Percentiles rank a stretch among this genome's conserved stretches.
These are phyloP conservation scores for Cinara cedri DNA, from an alignment of 2,888 invertebrate genomes.

Conservation along the genomic window DNA sequence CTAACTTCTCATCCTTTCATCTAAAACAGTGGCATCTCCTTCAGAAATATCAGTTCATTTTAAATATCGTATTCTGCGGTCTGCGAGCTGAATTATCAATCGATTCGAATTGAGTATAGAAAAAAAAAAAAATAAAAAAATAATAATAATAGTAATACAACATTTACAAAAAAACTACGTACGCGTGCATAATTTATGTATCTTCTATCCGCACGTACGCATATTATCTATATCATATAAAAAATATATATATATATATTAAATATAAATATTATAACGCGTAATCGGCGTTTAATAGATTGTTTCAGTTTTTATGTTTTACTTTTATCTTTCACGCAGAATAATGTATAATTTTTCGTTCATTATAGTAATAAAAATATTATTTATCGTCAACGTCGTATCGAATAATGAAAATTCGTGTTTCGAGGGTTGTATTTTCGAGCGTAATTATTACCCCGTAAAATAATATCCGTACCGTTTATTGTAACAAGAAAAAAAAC, in stretches of 20 bases:
- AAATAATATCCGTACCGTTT: too few species aligned
- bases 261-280: too few species aligned
- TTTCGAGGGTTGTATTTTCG: background rate
- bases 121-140: background rate
- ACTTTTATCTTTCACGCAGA: slow-evolving; percentile 8
- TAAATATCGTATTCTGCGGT: background rate
- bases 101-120: background rate
- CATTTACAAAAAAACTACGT: background rate
- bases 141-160: too few species aligned
- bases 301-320: background rate
- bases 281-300: background rate
- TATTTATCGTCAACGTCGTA: background rate
- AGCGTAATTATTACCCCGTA: too few species aligned
- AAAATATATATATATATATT: too few species aligned
- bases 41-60: too few species aligned
- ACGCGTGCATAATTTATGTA: slow-evolving; percentile 27
- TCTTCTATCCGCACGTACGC: too few species aligned
- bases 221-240: too few species aligned
- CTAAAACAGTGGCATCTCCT: too few species aligned
- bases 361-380: background rate
- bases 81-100: background rate
- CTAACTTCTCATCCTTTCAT: too few species aligned
- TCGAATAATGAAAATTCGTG: background rate
- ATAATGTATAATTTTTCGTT: background rate
- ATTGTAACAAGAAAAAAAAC: too few species aligned